Evolutionary conservation across 2,888 invertebrate genomes (phyloP), one percentile per base, ranked within the genome.

Genomic region (Sisyra terminalis): DNA sequence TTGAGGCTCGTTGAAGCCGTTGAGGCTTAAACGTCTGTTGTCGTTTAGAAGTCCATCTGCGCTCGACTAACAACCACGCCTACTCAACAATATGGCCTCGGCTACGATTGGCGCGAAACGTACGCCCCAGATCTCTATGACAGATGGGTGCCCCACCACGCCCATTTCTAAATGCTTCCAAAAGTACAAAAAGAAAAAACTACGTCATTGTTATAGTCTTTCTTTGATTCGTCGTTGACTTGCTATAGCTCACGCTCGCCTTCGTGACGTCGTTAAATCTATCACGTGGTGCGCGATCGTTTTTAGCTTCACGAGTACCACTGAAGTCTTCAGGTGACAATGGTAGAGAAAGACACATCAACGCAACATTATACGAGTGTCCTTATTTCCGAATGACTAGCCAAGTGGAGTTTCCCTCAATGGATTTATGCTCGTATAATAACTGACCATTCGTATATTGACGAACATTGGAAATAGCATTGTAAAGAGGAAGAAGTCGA

Each of bases 11-110:
- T 24, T 24, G 24, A 24, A 24, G 24, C 24, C 24, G 24, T 24
- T 24, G 24, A 24, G 24, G 24, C 24, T 24, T 24, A 24, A 24
- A 24, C 24, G 24, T 24, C 24, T 24, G 24, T 24, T 24, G 24
- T 24, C 24, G 24, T 7, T 24, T 24, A 24, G 24, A 24, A 24
- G 24, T 24, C 24, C 24, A 24, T 24, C 24, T 24, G 24, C 24
- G 24, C 24, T 24, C 24, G 24, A 24, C 24, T 24, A 24, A 24
- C 37, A 46, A 54, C 67, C 63, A 68, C 73, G 72, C 74, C 74
- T 66, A 58, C 56, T 63, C 65, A 66, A 70, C 73, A 75, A 74
- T 70, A 75, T 75, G 74, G 74, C 74, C 72, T 65, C 57, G 55
- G 52, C 59, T 62, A 61, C 66, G 70, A 74, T 74, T 75, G 73